Conservation (phyloP, 2,113 vertebrate species). For the Ictidomys tridecemlineatus region DNA sequence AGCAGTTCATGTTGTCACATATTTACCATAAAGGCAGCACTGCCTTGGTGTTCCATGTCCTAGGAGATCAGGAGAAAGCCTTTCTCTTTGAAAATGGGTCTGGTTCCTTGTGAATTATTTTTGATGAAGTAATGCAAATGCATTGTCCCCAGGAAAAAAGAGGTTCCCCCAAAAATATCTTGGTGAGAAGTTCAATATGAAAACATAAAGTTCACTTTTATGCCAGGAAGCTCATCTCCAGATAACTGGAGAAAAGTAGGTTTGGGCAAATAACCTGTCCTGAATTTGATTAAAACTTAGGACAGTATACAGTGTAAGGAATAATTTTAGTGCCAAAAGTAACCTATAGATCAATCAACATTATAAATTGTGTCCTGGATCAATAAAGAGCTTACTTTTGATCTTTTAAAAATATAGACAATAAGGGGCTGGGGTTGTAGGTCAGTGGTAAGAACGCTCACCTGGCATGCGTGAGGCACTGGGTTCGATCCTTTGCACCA, state of each 20-base stretch:
- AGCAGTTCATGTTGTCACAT: neutral
- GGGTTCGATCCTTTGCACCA: no score
- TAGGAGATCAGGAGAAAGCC: neutral
- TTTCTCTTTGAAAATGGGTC: conserved; percentile 36
- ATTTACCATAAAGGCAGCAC: neutral
- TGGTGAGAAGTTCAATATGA: neutral
- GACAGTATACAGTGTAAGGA: neutral
- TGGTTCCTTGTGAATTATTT: conserved; percentile 42
- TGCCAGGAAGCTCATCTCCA: neutral
- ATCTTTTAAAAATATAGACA: neutral
- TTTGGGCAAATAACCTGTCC: neutral
- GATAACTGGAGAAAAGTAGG: neutral
- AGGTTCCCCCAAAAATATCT: neutral
- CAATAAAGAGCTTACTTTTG: neutral
- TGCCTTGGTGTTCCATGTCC: neutral
- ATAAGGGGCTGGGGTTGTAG: no score
- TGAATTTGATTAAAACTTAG: neutral
- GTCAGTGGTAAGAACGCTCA: no score
- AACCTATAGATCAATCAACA: neutral
- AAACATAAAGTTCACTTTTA: neutral
- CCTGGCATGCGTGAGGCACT: no score
- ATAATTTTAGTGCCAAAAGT: neutral
- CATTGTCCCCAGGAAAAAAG: conserved; percentile 18
- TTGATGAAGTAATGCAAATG: conserved; percentile 36
- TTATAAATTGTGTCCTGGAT: neutral